These are phyloP conservation scores for Platygyra sinensis DNA, from an alignment of 64 coral and sea anemone species.

Conservation along the genomic window DNA sequence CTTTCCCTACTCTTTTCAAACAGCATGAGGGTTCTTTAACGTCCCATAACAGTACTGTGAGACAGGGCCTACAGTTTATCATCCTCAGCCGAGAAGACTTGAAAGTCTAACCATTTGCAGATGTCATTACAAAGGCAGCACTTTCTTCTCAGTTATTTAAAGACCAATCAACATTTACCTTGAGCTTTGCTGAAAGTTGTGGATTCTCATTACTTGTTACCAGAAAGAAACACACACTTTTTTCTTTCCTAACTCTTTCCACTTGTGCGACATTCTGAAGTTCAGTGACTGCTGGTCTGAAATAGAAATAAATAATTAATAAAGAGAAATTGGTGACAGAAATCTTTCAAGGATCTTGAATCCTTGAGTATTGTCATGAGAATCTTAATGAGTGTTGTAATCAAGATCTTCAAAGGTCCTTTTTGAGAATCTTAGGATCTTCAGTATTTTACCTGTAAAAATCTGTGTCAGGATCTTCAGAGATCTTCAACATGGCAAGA, in stretches of 20 bases:
- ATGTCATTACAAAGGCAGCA: too few relatives aligned
- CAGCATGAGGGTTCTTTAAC: too few relatives aligned
- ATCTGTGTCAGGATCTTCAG: too few relatives aligned
- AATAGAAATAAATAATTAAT: neutral
- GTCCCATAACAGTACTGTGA: too few relatives aligned
- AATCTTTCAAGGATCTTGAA: neutral
- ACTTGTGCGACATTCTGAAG: conserved; percentile 72
- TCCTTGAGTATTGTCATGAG: too few relatives aligned
- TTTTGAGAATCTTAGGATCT: neutral
- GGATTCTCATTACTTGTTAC: conserved; percentile 56
- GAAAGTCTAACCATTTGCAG: too few relatives aligned
- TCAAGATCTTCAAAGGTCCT: neutral
- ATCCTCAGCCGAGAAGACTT: too few relatives aligned
- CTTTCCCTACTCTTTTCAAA: too few relatives aligned
- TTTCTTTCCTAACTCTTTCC: conserved; percentile 64
- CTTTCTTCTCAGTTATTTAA: too few relatives aligned
- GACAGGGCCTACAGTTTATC: too few relatives aligned
- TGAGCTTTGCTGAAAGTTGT: conserved; percentile 53
- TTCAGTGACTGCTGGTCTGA: conserved; percentile 85
- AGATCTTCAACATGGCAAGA: too few relatives aligned
- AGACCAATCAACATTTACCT: conserved; percentile 49
- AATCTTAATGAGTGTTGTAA: too few relatives aligned
- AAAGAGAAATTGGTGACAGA: neutral
- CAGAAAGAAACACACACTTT: conserved; percentile 85
- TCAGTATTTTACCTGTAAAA: neutral